A percentile compares a stretch with the other conserved stretches of the same genome.
These are phyloP conservation scores for Leptatherina wallacei DNA, from an alignment of 2,797 vertebrate genomes.

Conservation along the genomic window DNA sequence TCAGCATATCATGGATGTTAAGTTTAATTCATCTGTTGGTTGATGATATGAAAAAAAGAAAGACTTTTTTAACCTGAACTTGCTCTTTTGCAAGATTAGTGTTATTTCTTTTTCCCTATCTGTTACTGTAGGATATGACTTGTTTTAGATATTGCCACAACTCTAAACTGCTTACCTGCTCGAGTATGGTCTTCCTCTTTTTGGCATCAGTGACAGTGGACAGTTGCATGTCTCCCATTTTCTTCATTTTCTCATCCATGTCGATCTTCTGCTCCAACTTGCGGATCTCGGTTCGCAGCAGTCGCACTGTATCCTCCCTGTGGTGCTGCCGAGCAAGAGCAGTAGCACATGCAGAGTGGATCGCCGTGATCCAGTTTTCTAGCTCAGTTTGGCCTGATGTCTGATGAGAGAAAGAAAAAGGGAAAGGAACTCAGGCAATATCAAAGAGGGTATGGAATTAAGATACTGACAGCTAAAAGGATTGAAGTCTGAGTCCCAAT, in stretches of 20 bases:
- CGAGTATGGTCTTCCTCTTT: conserved; percentile 95
- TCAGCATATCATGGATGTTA: conserved; percentile 6
- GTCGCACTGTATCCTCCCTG: conserved; percentile 90
- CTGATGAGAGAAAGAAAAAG: conserved; percentile 67
- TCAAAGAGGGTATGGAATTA: background rate
- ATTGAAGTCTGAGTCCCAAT: conserved; percentile 20
- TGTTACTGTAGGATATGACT: background rate
- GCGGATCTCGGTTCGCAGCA: conserved; percentile 89
- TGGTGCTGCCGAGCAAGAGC: conserved; percentile 91
- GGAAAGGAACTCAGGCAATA: background rate
- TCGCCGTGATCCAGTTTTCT: conserved; percentile 96
- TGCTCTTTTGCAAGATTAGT: background rate
- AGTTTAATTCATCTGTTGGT: background rate
- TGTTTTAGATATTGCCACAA: background rate
- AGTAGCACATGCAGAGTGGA: conserved; percentile 92
- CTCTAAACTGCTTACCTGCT: conserved; percentile 83
- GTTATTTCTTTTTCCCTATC: background rate
- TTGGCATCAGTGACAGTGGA: conserved; percentile 90
- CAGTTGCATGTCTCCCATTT: conserved; percentile 99
- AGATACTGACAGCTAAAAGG: conserved; percentile 35
- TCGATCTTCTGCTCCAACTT: conserved; percentile 98
- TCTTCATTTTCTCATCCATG: conserved; percentile 99
- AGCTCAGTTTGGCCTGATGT: conserved; percentile 93
- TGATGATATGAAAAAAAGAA: background rate
- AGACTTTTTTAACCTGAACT: background rate